Evolutionary conservation across 2,113 vertebrate species (phyloP), one percentile per base, ranked within the genome.

Genomic region (Pyxicephalus adspersus): DNA sequence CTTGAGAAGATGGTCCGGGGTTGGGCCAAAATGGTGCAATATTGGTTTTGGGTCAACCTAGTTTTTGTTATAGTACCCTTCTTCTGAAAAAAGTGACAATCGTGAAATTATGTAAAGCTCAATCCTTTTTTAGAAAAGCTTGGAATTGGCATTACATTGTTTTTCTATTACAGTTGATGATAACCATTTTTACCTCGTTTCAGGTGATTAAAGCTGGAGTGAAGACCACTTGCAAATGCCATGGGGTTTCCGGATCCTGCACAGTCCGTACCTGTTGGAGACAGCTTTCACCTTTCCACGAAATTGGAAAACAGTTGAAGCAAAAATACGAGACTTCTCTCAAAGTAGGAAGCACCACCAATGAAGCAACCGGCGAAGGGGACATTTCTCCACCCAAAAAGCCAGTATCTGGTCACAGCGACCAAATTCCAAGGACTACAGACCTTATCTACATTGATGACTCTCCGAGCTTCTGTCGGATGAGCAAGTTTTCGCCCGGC

Each of bases 161-260:
- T 65, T 4, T 52, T 60, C 8, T 31, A 38, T 25, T 34, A 23
- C 16, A 5, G 18, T 5, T 15, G 2, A 7, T 38, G 23, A 29
- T 52, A 52, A 71, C n/a, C 0, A 0, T 29, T 67, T 19, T 19
- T 61, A 2, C 1, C 1, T 72, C 25, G 1, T 83, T 26, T 63
- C 91, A 99, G 98, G 95, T 98, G 72, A 98, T 99, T 91, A 98
- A 98, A 85, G 95, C 95, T 0, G 98, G 97, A 5, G 96, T 99
- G 86, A 95, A 98, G 92, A 99, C 96, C 68, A 99, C 97, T 3
- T 99, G 98, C 83, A 99, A 99, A 73, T 99, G 98, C 87, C 98
- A 99, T 0, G 98, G 98, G 0, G 98, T 99, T 17, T 99, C 98
- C 0, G 98, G 98, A 11, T 99, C 98, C 22, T 99, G 98, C 86